Evolutionary conservation across 2,113 vertebrate genomes (phyloP).

Genomic region (Plecturocebus donacophilus): DNA sequence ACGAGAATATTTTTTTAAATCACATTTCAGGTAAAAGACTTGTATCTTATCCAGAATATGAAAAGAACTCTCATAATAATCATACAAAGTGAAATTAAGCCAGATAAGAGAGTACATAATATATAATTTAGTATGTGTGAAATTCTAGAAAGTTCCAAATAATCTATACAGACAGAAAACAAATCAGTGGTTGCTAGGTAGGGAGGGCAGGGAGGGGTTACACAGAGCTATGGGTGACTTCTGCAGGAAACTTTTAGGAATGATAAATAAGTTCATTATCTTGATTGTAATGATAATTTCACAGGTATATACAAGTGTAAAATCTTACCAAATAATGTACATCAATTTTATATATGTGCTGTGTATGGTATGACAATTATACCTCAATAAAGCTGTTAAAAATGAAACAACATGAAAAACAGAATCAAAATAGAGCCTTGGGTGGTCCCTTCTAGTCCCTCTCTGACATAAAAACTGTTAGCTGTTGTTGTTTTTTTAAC

Average conservation of each 20-base stretch:
- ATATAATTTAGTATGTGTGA: not conserved
- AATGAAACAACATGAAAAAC: not conserved
- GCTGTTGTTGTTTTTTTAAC: not conserved
- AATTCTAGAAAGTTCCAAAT: not conserved
- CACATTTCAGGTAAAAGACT: not conserved
- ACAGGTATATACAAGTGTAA: not conserved
- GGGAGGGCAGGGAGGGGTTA: not conserved
- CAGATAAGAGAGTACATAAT: not conserved
- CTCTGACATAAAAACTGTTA: not conserved
- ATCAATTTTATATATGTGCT: not conserved
- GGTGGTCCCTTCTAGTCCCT: not conserved
- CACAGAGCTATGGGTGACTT: not conserved
- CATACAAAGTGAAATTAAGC: not conserved
- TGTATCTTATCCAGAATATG: not conserved
- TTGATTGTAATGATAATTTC: not conserved
- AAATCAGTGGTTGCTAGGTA: not conserved
- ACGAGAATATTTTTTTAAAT: slow-evolving; percentile 6
- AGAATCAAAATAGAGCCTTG: not conserved
- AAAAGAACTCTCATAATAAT: not conserved
- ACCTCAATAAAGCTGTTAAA: not conserved
- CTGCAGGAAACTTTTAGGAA: not conserved
- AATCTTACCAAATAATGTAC: not conserved
- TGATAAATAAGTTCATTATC: not conserved
- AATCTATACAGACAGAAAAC: not conserved
- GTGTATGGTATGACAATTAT: not conserved